These are phyloP conservation scores for Phymorhynchus buccinoides DNA, from an alignment of 1,140 invertebrate species.

Conservation along the genomic window DNA sequence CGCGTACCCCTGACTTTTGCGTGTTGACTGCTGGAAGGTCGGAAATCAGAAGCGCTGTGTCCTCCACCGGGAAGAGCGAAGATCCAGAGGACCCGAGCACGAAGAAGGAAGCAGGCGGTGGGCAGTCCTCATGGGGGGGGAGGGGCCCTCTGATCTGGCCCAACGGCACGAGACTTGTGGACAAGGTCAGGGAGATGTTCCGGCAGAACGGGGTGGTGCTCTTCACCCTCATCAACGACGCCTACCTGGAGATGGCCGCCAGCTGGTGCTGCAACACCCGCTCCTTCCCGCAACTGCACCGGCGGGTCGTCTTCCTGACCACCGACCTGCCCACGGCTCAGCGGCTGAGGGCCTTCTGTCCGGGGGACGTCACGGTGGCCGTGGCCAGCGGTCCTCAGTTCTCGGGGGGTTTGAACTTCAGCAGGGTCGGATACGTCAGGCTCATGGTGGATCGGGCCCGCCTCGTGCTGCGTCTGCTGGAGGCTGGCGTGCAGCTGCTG, in stretches of 20 bases:
- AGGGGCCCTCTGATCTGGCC: not conserved
- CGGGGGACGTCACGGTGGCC: conserved; percentile 53
- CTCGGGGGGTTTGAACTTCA: conserved; percentile 54
- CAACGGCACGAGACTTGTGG: conserved; percentile 36
- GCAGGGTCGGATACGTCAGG: conserved; percentile 57
- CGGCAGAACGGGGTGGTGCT: conserved; percentile 42
- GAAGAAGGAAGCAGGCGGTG: no score
- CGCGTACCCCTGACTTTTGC: no score
- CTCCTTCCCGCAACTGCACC: conserved; percentile 55
- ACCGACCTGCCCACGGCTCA: conserved; percentile 49
- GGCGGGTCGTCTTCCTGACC: conserved; percentile 58
- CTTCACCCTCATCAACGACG: conserved; percentile 61
- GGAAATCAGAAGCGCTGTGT: no score
- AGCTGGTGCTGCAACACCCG: conserved; percentile 65
- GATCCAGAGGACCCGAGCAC: no score
- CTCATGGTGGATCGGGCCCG: conserved; percentile 60
- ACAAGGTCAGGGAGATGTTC: conserved; percentile 47
- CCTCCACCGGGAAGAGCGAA: no score
- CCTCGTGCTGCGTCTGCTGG: conserved; percentile 49
- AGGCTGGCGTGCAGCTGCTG: conserved; percentile 54
- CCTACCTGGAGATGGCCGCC: conserved; percentile 58
- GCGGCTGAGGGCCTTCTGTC: conserved; percentile 54
- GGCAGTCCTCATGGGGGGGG: no score
- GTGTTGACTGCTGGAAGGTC: no score
- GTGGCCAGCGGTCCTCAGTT: not conserved